phyloP scores from a whole-genome alignment of 37 sponge, comb jelly and placozoan genomes.

The Halichondria panicea region DNA sequence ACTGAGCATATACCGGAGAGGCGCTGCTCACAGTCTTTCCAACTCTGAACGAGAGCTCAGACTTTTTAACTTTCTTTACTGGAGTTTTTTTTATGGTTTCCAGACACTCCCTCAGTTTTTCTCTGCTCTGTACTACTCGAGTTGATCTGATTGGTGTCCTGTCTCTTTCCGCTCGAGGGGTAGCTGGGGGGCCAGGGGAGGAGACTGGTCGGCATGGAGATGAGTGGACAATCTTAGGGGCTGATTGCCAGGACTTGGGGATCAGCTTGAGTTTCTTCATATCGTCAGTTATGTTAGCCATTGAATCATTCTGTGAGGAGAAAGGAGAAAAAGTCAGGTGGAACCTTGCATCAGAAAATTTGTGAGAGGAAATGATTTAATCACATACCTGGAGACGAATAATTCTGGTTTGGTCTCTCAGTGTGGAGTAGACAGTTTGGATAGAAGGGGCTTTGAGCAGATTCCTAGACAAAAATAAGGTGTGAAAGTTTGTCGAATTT shows the following conservation, averaged over 20 bases:
- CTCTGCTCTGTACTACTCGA: too few species aligned
- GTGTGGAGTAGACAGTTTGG: constrained; percentile 60
- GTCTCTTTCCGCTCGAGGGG: too few species aligned
- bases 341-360: too few species aligned
- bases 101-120: too few species aligned
- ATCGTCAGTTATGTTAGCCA: constrained; percentile 13
- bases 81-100: too few species aligned
- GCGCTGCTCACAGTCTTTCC: too few species aligned
- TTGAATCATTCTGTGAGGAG: not conserved
- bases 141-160: too few species aligned
- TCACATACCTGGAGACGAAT: constrained; percentile 52
- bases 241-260: constrained; percentile 48
- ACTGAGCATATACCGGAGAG: too few species aligned
- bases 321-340: not conserved
- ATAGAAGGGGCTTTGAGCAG: constrained; percentile 43
- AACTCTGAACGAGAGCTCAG: too few species aligned
- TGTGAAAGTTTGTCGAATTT: too few species aligned
- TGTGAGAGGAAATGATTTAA: too few species aligned
- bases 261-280: constrained; percentile 53
- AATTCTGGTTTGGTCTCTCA: constrained; percentile 46
- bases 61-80: too few species aligned
- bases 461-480: constrained; percentile 7
- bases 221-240: not conserved
- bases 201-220: not conserved
- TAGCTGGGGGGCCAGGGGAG: not conserved